Evolutionary conservation across 2,888 invertebrate genomes (phyloP), one percentile per base, ranked within the genome.

Genomic region (Steromphala cineraria): DNA sequence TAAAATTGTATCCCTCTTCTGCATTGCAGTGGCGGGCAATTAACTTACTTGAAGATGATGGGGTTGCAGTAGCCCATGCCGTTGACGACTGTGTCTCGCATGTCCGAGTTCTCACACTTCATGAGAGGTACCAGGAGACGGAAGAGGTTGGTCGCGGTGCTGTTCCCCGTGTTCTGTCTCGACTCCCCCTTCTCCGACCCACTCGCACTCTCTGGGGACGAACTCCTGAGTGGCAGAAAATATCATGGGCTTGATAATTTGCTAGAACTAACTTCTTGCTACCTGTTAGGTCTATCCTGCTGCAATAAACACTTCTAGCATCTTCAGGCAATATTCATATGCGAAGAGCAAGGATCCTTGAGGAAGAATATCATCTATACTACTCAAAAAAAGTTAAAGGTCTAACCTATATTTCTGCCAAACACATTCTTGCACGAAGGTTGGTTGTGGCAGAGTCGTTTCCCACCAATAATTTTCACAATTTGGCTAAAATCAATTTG

Each of bases 31-130:
- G n/a, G n/a, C n/a, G n/a, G n/a, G n/a, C 46, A 13, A 46, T 46
- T 8, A 46, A 84, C 88, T 95, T 94, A 98, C 98, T 98, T 98
- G 83, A 99, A 95, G 10, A 98, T 98, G 87, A 97, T 96, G 21
- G 98, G 96, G 94, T 99, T 99, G 91, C 98, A 97, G 94, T 98
- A 97, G 78, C 99, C 99, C 84, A 99, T 95, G 0, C 99, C 99
- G 81, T 91, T 91, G 17, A 99, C 97, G 7, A 98, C 98, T 0
- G 98, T 96, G 94, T 99, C 99, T 82, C 99, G 94, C 84, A 99
- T 97, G 93, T 99, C 99, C 0, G 96, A 95, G 79, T 97, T 96
- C 94, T 99, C 99, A 94, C 98, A 98, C 79, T 98, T 95, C 79
- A 99, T 95, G 87, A 99, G 95, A 10, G 98, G 98, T 81, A 98